Percentiles rank a stretch among this genome's conserved stretches.
phyloP scores from a whole-genome alignment of 1,140 invertebrate species.

The Ctenoplectra terminalis region DNA sequence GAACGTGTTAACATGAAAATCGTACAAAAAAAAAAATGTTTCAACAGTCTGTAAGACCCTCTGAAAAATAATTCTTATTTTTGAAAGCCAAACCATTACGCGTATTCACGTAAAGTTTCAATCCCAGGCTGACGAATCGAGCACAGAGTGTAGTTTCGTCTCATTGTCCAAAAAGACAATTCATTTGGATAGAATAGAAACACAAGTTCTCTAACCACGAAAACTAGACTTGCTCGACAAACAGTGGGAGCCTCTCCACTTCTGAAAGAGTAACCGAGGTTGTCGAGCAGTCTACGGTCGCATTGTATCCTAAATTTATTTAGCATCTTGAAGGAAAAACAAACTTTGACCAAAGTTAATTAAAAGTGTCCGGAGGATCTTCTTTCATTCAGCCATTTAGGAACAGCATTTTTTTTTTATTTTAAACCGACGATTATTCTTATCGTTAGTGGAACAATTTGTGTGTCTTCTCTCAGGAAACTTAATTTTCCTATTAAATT shows the following conservation, averaged over 20 bases:
- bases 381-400: neutral
- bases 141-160: neutral
- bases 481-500: neutral
- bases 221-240: neutral
- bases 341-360: neutral
- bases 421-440: too few relatives aligned
- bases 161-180: slow-evolving; percentile 23
- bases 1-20: too few relatives aligned
- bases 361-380: neutral
- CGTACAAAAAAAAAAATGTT: neutral
- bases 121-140: neutral
- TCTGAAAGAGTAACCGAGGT: neutral
- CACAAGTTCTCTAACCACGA: neutral
- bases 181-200: slow-evolving; percentile 13
- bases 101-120: neutral
- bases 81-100: too few relatives aligned
- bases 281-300: neutral
- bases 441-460: too few relatives aligned
- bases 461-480: too few relatives aligned
- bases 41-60: neutral
- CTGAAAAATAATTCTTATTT: neutral
- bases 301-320: slow-evolving; percentile 12
- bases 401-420: neutral
- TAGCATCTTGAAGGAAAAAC: neutral
- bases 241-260: neutral